Evolutionary conservation across 2,113 vertebrate genomes (phyloP), one percentile per base, ranked within the genome.

Genomic region (Pseudopipra pipra): DNA sequence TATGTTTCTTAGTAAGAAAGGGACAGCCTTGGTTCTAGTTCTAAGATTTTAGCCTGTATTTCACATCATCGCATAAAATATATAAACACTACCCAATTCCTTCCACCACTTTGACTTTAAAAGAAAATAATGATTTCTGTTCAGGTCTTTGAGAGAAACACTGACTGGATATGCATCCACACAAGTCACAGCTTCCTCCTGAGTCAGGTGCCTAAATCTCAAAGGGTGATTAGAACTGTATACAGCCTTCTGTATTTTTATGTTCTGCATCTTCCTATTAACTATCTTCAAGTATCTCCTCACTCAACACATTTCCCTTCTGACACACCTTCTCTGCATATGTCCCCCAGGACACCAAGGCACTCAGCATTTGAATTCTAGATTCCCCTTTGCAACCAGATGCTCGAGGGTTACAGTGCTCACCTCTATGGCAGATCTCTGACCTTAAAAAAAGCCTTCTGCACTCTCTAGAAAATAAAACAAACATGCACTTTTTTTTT

Each of bases 41-140:
- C 72, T 86, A 90, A 89, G 39, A 35, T 52, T 76, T 41, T n/a
- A 28, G 61, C 19, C 91, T 93, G 56, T 61, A 65, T 78, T 90
- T 66, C 35, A 76, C 65, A 95, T 90, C 47, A 72, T 14, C 3
- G 0, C 33, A 49, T 31, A 56, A 84, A 93, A 84, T 43, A 39
- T 11, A 77, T 37, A 68, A 93, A 55, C 43, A 84, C 51, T 62
- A 80, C 33, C 25, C 71, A 89, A 92, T 54, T 58, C 71, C 28
- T 96, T 90, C 92, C 66, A 93, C 33, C 9, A 31, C 71, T 90
- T 73, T 43, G 58, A 12, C 22, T 83, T 80, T 51, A 55, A 67
- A 94, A 77, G 30, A 51, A 55, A 81, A 55, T 15, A 14, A 39
- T 0, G 0, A 41, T 41, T 16, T 62, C 31, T 58, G 13, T 54